These are phyloP conservation scores for Molossus alvarezi DNA, from an alignment of 2,797 vertebrate genomes.

Conservation along the genomic window DNA sequence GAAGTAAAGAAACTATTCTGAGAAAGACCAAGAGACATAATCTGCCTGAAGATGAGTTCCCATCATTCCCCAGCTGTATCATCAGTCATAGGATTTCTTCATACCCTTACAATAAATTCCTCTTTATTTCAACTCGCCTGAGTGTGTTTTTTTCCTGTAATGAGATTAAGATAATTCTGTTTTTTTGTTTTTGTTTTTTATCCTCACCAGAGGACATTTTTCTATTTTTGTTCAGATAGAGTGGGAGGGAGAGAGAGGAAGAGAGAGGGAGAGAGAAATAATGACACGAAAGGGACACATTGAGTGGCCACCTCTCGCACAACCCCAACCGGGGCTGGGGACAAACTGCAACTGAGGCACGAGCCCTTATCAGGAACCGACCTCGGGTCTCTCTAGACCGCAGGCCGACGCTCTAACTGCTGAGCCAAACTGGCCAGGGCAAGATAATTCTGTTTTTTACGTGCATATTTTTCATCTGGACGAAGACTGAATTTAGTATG, in stretches of 20 bases:
- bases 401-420: too few species aligned
- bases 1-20: background rate
- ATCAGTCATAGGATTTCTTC: background rate
- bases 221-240: too few species aligned
- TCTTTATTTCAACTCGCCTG: constrained; percentile 38
- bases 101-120: constrained; percentile 24
- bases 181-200: background rate
- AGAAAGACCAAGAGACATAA: constrained; percentile 13
- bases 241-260: too few species aligned
- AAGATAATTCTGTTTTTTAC: constrained; percentile 53
- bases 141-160: constrained; percentile 22
- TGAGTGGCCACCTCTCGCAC: too few species aligned
- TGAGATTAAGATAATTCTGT: constrained; percentile 48
- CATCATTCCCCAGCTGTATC: background rate
- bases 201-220: too few species aligned
- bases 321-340: too few species aligned
- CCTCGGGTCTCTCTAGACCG: too few species aligned
- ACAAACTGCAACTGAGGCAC: too few species aligned
- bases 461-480: constrained; percentile 22
- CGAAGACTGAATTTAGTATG: constrained; percentile 15
- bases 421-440: too few species aligned
- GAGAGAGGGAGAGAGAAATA: too few species aligned
- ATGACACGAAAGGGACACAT: too few species aligned
- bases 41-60: constrained; percentile 12
- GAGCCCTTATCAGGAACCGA: too few species aligned